Evolutionary conservation across 2,113 vertebrate genomes (phyloP).

Genomic region (Xiphophorus maculatus): DNA sequence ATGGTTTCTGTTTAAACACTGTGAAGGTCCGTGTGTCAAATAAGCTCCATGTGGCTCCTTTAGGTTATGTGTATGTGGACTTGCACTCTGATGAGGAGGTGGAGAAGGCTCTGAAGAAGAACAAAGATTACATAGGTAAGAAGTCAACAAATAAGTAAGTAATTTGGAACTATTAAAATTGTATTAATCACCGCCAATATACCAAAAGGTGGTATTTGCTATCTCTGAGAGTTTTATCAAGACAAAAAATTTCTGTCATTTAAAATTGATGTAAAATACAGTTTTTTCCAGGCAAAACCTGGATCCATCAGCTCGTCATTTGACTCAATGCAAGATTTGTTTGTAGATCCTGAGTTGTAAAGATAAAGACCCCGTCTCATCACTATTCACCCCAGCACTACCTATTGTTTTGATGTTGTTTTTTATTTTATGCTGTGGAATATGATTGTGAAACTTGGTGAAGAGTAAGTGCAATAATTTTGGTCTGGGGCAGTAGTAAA

Average conservation of each 20-base stretch:
- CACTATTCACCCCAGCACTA: no score
- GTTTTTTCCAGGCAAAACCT: not conserved
- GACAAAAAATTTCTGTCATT: not conserved
- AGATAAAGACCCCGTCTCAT: no score
- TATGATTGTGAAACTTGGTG: no score
- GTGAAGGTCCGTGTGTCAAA: not conserved
- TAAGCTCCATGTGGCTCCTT: not conserved
- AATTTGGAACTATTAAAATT: not conserved
- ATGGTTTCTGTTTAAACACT: not conserved
- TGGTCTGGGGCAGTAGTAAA: no score
- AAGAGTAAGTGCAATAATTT: no score
- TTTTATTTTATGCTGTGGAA: no score
- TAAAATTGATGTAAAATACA: not conserved
- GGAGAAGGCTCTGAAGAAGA: conserved; percentile 86
- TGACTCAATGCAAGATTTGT: not conserved
- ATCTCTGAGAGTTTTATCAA: not conserved
- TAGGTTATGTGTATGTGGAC: conserved; percentile 94
- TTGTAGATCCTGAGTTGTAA: no score
- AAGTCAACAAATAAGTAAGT: not conserved
- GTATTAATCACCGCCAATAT: not conserved
- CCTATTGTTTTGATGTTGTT: no score
- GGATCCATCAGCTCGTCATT: not conserved
- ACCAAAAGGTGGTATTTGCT: not conserved
- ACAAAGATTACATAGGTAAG: conserved; percentile 94
- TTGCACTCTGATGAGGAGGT: conserved; percentile 88